Conservation (phyloP, 2,797 vertebrate species). For the Cynopterus sphinx region DNA sequence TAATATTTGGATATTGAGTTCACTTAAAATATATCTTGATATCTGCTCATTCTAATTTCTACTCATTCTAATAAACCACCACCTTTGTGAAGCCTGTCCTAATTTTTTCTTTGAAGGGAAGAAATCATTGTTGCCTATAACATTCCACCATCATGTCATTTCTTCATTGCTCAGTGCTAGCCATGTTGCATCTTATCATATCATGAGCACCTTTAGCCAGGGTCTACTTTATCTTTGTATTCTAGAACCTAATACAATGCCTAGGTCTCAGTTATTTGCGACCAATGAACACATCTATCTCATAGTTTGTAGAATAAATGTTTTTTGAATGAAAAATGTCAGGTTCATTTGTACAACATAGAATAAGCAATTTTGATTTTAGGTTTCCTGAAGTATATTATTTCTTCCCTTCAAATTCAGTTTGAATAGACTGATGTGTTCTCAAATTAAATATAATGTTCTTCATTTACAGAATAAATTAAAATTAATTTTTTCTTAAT, state of each 20-base stretch:
- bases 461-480: slow-evolving; percentile 71
- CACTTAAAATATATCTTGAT: slow-evolving; percentile 8
- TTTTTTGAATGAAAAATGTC: background rate
- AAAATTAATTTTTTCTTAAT: slow-evolving; percentile 68
- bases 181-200: background rate
- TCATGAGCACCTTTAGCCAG: background rate
- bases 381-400: background rate
- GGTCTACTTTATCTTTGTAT: background rate
- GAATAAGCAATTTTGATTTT: slow-evolving; percentile 18
- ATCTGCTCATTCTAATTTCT: background rate
- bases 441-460: slow-evolving; percentile 70
- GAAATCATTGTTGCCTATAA: background rate
- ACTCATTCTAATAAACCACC: background rate
- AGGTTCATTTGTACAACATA: background rate
- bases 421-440: slow-evolving; percentile 35
- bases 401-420: slow-evolving; percentile 38
- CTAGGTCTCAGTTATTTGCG: background rate
- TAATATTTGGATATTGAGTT: background rate
- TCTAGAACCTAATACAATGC: background rate
- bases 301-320: background rate
- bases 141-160: background rate
- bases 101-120: background rate
- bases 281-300: background rate
- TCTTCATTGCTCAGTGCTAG: too few species aligned
- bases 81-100: background rate